Evolutionary conservation across 2,888 invertebrate species (phyloP).

Genomic region (Netelia virgata): DNA sequence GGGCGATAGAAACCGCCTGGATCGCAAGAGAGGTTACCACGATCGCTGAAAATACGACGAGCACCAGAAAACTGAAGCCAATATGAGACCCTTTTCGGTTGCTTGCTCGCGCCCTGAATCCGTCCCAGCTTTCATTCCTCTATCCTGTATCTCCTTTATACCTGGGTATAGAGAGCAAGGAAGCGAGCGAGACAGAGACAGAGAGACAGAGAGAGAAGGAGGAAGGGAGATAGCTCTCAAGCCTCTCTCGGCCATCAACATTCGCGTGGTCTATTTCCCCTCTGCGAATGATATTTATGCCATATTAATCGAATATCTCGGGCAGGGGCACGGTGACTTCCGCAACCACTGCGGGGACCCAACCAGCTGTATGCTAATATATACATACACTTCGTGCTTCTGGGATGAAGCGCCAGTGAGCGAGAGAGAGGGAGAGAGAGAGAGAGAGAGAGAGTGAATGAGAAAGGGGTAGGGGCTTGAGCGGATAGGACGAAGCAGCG

Average conservation of each 20-base stretch:
- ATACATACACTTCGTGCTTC: slow-evolving; percentile 42
- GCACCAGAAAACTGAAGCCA: slow-evolving; percentile 16
- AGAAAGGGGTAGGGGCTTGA: not conserved
- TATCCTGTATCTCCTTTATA: slow-evolving; percentile 27
- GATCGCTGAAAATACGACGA: not conserved
- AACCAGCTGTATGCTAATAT: slow-evolving; percentile 46
- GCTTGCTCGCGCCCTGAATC: slow-evolving; percentile 45
- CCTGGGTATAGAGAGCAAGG: slow-evolving; percentile 1
- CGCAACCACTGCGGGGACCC: slow-evolving; percentile 41
- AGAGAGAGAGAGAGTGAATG: not conserved
- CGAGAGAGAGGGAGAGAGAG: slow-evolving; percentile 10
- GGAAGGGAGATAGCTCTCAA: not conserved
- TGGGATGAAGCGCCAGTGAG: slow-evolving; percentile 19
- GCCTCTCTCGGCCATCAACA: slow-evolving; percentile 22
- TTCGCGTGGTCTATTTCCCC: slow-evolving; percentile 58
- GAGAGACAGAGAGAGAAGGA: slow-evolving; percentile 9
- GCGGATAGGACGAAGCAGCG: slow-evolving; percentile 20
- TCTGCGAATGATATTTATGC: slow-evolving; percentile 77
- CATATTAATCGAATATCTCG: slow-evolving; percentile 77
- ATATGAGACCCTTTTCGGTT: slow-evolving; percentile 36
- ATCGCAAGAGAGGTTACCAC: not conserved
- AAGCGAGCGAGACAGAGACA: slow-evolving; percentile 7
- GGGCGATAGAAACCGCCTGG: not conserved
- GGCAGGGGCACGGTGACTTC: slow-evolving; percentile 53
- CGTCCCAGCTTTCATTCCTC: slow-evolving; percentile 38